These are phyloP conservation scores for Pipistrellus pygmaeus DNA, from an alignment of 2,797 vertebrate genomes.

Conservation along the genomic window DNA sequence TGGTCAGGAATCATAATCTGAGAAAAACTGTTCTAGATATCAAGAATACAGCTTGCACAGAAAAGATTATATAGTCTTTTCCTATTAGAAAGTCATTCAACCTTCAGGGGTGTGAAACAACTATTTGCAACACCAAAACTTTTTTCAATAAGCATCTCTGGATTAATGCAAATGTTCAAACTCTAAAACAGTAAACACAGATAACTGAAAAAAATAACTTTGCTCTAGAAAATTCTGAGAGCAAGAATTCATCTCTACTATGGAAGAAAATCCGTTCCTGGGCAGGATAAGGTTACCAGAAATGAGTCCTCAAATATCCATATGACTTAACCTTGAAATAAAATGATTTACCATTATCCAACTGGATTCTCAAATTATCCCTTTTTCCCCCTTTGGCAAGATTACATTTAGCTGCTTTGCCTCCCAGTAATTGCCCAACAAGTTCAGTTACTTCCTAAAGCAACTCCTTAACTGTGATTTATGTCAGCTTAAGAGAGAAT, in stretches of 20 bases:
- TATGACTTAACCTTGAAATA: slow-evolving; percentile 56
- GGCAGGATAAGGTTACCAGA: slow-evolving; percentile 26
- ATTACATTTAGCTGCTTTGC: slow-evolving; percentile 51
- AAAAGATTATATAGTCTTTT: background rate
- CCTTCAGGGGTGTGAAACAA: background rate
- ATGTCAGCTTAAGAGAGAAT: slow-evolving; percentile 47
- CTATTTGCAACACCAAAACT: background rate
- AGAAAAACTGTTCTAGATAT: slow-evolving; percentile 33
- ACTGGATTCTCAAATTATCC: slow-evolving; percentile 58
- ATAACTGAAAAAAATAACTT: background rate
- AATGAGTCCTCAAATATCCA: slow-evolving; percentile 51
- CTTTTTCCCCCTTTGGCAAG: slow-evolving; percentile 15
- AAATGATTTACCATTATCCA: slow-evolving; percentile 60
- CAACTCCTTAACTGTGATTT: slow-evolving; percentile 52
- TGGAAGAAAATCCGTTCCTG: background rate
- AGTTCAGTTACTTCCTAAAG: slow-evolving; percentile 50
- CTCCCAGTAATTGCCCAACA: slow-evolving; percentile 36
- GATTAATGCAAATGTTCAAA: slow-evolving; percentile 45
- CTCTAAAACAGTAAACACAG: slow-evolving; percentile 46
- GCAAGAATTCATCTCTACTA: slow-evolving; percentile 24
- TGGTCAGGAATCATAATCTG: background rate
- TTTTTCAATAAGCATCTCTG: slow-evolving; percentile 47
- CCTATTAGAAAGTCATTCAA: background rate
- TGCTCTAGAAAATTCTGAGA: slow-evolving; percentile 32
- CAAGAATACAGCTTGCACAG: background rate